phyloP scores from a whole-genome alignment of 2,888 invertebrate species.

The Pachycephus smyrnensis region DNA sequence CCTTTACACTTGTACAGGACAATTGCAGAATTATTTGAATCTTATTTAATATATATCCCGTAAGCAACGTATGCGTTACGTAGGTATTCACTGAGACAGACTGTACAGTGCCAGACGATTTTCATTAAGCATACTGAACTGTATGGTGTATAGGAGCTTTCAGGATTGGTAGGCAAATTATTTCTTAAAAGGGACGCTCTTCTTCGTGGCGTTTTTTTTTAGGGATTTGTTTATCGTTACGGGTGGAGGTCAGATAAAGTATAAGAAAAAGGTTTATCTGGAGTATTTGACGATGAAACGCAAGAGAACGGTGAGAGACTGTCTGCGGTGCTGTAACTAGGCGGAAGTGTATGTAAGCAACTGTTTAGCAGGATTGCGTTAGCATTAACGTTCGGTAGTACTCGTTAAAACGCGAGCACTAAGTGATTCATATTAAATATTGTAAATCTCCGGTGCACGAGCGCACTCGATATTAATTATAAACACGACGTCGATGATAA shows the following conservation, averaged over 20 bases:
- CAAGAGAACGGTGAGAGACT: neutral
- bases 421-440: neutral
- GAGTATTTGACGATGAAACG: neutral
- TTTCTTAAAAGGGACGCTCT: neutral
- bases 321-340: constrained; percentile 38
- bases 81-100: neutral
- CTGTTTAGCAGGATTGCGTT: neutral
- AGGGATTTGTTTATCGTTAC: neutral
- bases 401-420: neutral
- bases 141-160: neutral
- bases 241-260: neutral
- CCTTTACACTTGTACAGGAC: neutral
- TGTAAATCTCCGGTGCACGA: neutral
- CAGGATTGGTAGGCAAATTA: neutral
- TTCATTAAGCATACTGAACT: neutral
- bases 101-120: neutral
- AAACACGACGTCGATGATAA: neutral
- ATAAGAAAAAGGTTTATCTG: neutral
- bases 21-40: neutral
- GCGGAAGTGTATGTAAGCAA: constrained; percentile 39
- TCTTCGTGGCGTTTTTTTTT: neutral
- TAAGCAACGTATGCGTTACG: neutral
- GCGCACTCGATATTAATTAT: neutral
- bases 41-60: neutral
- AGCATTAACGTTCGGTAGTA: neutral